A percentile compares a stretch with the other conserved stretches of the same genome.
Conservation (phyloP, 2,797 vertebrate genomes). For the Acropternis orthonyx region DNA sequence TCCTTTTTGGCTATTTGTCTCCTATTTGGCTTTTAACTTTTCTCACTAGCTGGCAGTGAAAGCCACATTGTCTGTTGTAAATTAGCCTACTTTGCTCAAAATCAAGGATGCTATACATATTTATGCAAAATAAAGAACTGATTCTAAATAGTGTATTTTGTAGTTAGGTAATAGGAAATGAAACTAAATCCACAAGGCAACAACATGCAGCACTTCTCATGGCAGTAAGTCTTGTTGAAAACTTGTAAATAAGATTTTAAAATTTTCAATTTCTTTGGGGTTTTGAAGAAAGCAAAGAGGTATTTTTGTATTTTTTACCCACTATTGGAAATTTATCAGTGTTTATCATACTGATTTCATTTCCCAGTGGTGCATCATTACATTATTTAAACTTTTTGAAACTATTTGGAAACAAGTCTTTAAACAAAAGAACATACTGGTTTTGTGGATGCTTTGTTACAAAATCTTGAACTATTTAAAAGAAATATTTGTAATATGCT, state of each 20-base stretch:
- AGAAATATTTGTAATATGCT: constrained; percentile 13
- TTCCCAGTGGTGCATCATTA: not conserved
- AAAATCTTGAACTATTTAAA: constrained; percentile 33
- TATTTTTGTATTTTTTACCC: not conserved
- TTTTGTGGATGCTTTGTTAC: not conserved
- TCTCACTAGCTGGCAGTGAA: not conserved
- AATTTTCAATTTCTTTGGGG: not conserved
- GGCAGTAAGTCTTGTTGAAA: not conserved
- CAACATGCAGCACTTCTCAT: not conserved
- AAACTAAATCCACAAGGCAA: not conserved
- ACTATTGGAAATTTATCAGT: not conserved
- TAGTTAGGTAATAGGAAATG: not conserved
- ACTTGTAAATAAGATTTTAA: not conserved
- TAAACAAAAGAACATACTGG: not conserved
- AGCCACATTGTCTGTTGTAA: not conserved
- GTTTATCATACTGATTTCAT: not conserved
- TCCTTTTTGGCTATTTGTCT: not conserved
- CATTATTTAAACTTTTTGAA: not conserved
- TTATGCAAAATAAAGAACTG: not conserved
- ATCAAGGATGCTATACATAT: not conserved
- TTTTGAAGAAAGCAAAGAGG: not conserved
- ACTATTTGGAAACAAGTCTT: not conserved
- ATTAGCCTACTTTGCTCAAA: not conserved
- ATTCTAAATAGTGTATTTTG: not conserved
- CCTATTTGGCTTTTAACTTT: not conserved